phyloP scores from a whole-genome alignment of 1,140 invertebrate species.

The Drosophila equinoxialis region DNA sequence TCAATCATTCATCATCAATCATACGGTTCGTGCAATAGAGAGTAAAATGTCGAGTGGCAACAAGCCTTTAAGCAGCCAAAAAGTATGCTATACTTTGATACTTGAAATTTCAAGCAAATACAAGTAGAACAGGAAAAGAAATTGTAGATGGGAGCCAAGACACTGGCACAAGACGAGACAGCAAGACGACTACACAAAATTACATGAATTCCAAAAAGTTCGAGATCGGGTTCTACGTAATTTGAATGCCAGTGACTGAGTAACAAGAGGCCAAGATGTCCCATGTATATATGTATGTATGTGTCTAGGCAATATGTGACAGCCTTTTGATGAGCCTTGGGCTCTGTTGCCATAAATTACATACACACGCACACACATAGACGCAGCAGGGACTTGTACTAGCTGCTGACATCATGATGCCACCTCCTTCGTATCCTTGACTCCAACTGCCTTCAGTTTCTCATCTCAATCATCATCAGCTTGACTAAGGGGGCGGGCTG shows the following conservation, averaged over 20 bases:
- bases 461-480: slow-evolving; percentile 33
- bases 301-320: slow-evolving; percentile 15
- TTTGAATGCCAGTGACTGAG: slow-evolving; percentile 32
- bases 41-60: not conserved
- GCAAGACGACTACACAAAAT: slow-evolving; percentile 4
- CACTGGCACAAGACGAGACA: too few relatives aligned
- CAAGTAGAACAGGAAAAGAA: not conserved
- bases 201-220: slow-evolving; percentile 8
- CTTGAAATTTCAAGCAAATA: not conserved
- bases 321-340: slow-evolving; percentile 17
- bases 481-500: not conserved
- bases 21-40: slow-evolving; percentile 25
- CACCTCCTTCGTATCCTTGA: slow-evolving; percentile 7
- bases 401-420: slow-evolving; percentile 10
- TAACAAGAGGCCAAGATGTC: slow-evolving; percentile 16
- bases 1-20: slow-evolving; percentile 80
- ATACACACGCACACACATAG: slow-evolving; percentile 21
- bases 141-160: not conserved
- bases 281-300: not conserved
- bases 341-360: slow-evolving; percentile 56
- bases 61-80: not conserved
- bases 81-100: slow-evolving; percentile 2
- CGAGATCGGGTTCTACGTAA: slow-evolving; percentile 31
- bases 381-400: slow-evolving; percentile 17
- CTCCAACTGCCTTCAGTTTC: slow-evolving; percentile 8